Evolutionary conservation across 2,888 invertebrate genomes (phyloP).

Genomic region (Nymphalis polychloros): DNA sequence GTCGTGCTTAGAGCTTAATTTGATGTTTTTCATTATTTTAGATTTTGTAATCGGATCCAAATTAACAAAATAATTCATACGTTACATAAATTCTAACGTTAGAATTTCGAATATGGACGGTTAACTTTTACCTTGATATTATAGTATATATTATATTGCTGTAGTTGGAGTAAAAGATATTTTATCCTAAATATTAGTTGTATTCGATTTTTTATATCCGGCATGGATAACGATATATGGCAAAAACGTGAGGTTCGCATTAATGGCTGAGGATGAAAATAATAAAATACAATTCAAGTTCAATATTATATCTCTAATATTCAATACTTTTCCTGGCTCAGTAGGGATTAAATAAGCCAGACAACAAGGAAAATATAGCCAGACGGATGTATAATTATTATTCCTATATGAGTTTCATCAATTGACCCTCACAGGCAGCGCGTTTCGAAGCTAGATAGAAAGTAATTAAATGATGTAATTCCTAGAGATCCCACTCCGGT

Average conservation of each 20-base stretch:
- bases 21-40: slow-evolving; percentile 68
- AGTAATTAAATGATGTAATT: slow-evolving; percentile 5
- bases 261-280: no score
- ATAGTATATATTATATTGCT: no score
- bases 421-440: slow-evolving; percentile 38
- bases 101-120: no score
- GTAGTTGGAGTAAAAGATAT: no score
- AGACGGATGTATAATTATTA: slow-evolving; percentile 20
- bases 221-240: no score
- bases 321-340: slow-evolving; percentile 17
- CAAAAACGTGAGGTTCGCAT: no score
- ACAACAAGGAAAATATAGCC: slow-evolving; percentile 36
- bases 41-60: slow-evolving; percentile 16
- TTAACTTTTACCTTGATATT: no score
- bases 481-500: neutral
- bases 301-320: no score
- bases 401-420: slow-evolving; percentile 26
- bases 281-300: no score
- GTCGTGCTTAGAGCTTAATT: slow-evolving; percentile 75
- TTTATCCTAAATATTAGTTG: no score
- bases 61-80: neutral
- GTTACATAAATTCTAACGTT: no score
- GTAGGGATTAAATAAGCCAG: slow-evolving; percentile 22
- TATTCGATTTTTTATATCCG: no score
- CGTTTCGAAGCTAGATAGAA: slow-evolving; percentile 1